These are phyloP conservation scores for Boleophthalmus pectinirostris DNA, from an alignment of 2,113 vertebrate genomes.

Conservation along the genomic window DNA sequence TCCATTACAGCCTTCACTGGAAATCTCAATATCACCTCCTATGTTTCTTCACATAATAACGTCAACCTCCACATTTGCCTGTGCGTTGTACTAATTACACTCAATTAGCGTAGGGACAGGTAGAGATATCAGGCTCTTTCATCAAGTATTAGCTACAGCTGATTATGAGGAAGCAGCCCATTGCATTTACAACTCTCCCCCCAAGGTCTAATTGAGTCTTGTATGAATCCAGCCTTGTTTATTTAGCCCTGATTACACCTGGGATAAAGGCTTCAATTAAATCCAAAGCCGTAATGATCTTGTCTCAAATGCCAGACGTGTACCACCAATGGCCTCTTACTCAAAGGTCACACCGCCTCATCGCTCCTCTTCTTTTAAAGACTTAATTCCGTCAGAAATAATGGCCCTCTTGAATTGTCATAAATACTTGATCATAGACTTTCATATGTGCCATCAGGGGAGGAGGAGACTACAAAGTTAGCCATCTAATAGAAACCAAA, in stretches of 20 bases:
- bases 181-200: conserved; percentile 47
- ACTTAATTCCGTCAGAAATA: conserved; percentile 30
- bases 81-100: conserved; percentile 62
- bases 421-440: conserved; percentile 72
- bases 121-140: conserved; percentile 55
- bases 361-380: conserved; percentile 19
- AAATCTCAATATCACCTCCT: conserved; percentile 43
- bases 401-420: conserved; percentile 61
- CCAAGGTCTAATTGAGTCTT: conserved; percentile 62
- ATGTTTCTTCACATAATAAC: conserved; percentile 49
- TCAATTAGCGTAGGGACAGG: conserved; percentile 62
- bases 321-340: conserved; percentile 48
- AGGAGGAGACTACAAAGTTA: conserved; percentile 68
- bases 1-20: conserved; percentile 37
- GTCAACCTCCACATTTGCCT: conserved; percentile 57
- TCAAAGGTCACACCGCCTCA: conserved; percentile 54
- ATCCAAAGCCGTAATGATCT: conserved; percentile 67
- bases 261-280: conserved; percentile 72
- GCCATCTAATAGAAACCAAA: conserved; percentile 70
- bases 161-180: conserved; percentile 59
- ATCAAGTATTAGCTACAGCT: conserved; percentile 63
- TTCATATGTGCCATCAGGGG: conserved; percentile 56
- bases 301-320: conserved; percentile 60
- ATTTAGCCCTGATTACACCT: conserved; percentile 71
- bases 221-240: conserved; percentile 65